These are phyloP conservation scores for Linnaemya vulpina DNA, from an alignment of 2,888 invertebrate species.

Conservation along the genomic window DNA sequence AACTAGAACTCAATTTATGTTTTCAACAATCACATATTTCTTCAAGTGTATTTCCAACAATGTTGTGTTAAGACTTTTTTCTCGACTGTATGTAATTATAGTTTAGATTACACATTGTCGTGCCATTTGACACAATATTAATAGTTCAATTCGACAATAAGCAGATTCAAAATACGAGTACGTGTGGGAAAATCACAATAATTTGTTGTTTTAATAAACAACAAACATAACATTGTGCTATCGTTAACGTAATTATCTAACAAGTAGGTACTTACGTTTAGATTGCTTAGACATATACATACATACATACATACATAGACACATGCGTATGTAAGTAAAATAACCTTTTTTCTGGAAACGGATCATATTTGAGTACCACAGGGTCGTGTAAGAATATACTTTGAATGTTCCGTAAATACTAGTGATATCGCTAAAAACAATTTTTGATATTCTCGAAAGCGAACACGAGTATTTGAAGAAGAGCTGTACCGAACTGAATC, in stretches of 20 bases:
- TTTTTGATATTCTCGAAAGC: too few relatives aligned
- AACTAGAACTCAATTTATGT: too few relatives aligned
- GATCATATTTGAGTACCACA: background rate
- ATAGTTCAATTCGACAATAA: constrained; percentile 18
- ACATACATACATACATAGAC: background rate
- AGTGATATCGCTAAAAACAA: too few relatives aligned
- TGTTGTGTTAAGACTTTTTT: background rate
- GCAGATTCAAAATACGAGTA: constrained; percentile 27
- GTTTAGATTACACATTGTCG: constrained; percentile 46
- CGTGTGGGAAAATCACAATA: background rate
- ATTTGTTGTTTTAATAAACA: constrained; percentile 37
- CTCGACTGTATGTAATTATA: constrained; percentile 33
- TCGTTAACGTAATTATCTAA: constrained; percentile 3
- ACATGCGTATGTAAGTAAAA: background rate
- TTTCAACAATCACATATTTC: background rate
- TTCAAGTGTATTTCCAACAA: constrained; percentile 14
- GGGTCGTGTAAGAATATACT: too few relatives aligned
- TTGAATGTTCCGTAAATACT: too few relatives aligned
- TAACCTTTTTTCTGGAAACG: background rate
- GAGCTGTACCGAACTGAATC: too few relatives aligned
- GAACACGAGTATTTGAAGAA: too few relatives aligned
- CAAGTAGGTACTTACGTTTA: background rate
- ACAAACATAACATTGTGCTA: background rate
- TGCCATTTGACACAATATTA: constrained; percentile 35
- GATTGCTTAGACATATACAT: background rate